Evolutionary conservation across 2,797 vertebrate genomes (phyloP).

Genomic region (Pampus argenteus): DNA sequence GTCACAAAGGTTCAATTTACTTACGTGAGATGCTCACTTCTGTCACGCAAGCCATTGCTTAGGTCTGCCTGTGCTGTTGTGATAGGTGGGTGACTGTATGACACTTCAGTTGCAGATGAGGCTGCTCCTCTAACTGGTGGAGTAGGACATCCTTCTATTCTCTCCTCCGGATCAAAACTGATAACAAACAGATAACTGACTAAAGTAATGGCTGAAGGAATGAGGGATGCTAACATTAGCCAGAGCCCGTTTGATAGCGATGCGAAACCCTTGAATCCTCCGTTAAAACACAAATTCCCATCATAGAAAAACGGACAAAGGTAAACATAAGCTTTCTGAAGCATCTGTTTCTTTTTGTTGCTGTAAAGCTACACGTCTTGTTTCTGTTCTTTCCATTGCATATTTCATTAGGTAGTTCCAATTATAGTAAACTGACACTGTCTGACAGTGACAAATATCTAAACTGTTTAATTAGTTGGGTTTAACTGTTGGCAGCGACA

Average conservation of each 20-base stretch:
- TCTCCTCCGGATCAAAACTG: slow-evolving; percentile 89
- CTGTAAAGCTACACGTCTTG: background rate
- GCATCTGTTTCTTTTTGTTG: slow-evolving; percentile 28
- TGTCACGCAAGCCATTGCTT: slow-evolving; percentile 87
- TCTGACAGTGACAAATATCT: slow-evolving; percentile 24
- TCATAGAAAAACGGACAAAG: slow-evolving; percentile 35
- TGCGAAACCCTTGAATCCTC: slow-evolving; percentile 25
- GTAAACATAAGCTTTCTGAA: slow-evolving; percentile 31
- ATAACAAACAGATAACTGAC: slow-evolving; percentile 43
- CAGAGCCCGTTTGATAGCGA: slow-evolving; percentile 46
- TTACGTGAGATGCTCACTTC: slow-evolving; percentile 87
- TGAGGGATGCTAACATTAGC: slow-evolving; percentile 45
- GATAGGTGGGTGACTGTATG: slow-evolving; percentile 89
- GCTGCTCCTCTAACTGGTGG: slow-evolving; percentile 90
- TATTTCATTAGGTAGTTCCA: slow-evolving; percentile 8
- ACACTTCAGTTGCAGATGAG: slow-evolving; percentile 88
- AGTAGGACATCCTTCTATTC: slow-evolving; percentile 81
- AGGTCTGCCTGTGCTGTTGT: slow-evolving; percentile 87
- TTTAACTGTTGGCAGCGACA: slow-evolving; percentile 21
- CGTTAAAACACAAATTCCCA: slow-evolving; percentile 44
- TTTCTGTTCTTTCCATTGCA: slow-evolving; percentile 17
- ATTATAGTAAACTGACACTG: slow-evolving; percentile 18
- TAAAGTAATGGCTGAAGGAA: slow-evolving; percentile 41
- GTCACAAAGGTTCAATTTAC: background rate
- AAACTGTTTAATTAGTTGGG: slow-evolving; percentile 30